Percentiles rank a stretch among this genome's conserved stretches.
phyloP scores from a whole-genome alignment of 2,888 invertebrate genomes.

The Brachycybe producta region DNA sequence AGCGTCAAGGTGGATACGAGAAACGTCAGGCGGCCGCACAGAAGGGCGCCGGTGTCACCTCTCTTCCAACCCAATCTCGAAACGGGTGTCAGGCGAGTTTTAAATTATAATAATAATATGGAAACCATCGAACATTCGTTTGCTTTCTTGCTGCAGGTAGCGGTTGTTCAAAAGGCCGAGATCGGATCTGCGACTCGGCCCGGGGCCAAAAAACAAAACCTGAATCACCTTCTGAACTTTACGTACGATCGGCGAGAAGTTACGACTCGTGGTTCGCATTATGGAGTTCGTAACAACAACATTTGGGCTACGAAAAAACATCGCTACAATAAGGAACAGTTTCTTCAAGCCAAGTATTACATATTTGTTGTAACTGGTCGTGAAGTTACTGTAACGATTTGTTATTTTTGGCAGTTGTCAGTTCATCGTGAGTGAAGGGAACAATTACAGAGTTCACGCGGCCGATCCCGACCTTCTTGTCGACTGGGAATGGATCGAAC shows the following conservation, averaged over 20 bases:
- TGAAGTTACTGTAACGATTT: not conserved
- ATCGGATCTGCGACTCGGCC: conserved; percentile 67
- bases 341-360: conserved; percentile 42
- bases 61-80: too few species aligned
- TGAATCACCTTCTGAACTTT: conserved; percentile 89
- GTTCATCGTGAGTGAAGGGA: conserved; percentile 74
- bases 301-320: conserved; percentile 20
- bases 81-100: too few species aligned
- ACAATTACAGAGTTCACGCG: conserved; percentile 62
- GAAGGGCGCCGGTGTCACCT: too few species aligned
- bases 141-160: conserved; percentile 33
- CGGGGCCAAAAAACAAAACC: conserved; percentile 80
- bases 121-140: too few species aligned
- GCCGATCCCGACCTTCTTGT: conserved; percentile 77
- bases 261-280: conserved; percentile 19
- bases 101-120: too few species aligned
- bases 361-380: not conserved
- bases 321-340: conserved; percentile 84
- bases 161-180: conserved; percentile 50
- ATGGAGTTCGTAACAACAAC: conserved; percentile 13
- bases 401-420: conserved; percentile 54
- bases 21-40: too few species aligned
- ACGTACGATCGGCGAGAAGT: conserved; percentile 54
- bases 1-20: too few species aligned
- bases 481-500: conserved; percentile 83